Conservation (phyloP, 1,140 invertebrate species). For the Zaprionus camerounensis region DNA sequence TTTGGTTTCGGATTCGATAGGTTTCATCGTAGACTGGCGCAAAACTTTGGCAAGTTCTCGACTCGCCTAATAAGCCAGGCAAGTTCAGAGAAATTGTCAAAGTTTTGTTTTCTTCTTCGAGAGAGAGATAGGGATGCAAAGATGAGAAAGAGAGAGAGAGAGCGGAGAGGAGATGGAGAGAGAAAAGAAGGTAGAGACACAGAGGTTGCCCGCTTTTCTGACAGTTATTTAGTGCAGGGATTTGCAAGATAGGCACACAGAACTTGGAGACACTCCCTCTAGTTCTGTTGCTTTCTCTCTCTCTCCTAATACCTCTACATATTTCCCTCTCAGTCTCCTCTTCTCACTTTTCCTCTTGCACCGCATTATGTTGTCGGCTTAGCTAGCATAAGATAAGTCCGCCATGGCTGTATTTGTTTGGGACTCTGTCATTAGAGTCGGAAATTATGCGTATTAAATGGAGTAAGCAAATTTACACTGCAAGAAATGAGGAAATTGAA, state of each 20-base stretch:
- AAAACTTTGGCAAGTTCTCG: conserved; percentile 59
- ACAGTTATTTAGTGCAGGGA: conserved; percentile 76
- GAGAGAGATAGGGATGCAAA: background rate
- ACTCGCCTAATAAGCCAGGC: conserved; percentile 39
- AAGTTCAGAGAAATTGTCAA: conserved; percentile 71
- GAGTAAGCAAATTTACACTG: conserved; percentile 32
- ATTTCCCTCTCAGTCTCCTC: background rate
- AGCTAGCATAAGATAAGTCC: conserved; percentile 60
- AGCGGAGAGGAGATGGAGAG: conserved; percentile 7
- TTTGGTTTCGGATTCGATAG: conserved; percentile 2
- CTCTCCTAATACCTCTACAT: conserved; percentile 1
- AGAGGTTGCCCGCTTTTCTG: conserved; percentile 29
- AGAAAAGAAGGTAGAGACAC: background rate
- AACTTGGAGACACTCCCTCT: conserved; percentile 64
- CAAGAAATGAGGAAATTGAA: conserved; percentile 10
- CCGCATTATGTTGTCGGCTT: conserved; percentile 68
- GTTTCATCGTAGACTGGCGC: background rate
- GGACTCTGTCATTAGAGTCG: conserved; percentile 49
- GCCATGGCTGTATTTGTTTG: conserved; percentile 47
- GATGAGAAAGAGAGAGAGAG: conserved; percentile 1
- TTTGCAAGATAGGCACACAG: conserved; percentile 67
- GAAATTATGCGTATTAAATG: conserved; percentile 70
- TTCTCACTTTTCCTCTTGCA: background rate
- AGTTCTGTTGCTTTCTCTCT: conserved; percentile 3
- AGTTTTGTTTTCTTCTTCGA: conserved; percentile 55